phyloP scores from a whole-genome alignment of 2,113 vertebrate species.

The Mirza zaza region DNA sequence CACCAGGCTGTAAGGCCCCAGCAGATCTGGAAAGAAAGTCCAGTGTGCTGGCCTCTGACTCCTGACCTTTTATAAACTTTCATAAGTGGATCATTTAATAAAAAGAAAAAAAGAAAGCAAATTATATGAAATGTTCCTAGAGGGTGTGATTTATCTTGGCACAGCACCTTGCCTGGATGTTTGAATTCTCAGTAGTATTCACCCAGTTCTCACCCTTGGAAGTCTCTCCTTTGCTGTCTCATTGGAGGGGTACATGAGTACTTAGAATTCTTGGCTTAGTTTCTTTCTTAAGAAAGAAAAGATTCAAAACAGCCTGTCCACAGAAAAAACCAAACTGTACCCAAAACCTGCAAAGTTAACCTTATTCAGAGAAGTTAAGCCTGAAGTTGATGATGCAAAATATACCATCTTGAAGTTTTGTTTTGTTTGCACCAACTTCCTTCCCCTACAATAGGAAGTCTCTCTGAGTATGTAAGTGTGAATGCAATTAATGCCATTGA shows the following conservation, averaged over 20 bases:
- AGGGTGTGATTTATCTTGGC: slow-evolving; percentile 75
- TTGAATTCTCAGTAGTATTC: slow-evolving; percentile 65
- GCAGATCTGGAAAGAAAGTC: not conserved
- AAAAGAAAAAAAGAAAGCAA: not conserved
- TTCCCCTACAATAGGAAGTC: not conserved
- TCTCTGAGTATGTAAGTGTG: not conserved
- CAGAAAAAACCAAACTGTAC: slow-evolving; percentile 37
- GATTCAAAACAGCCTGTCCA: slow-evolving; percentile 54
- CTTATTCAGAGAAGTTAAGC: slow-evolving; percentile 7
- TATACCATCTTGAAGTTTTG: not conserved
- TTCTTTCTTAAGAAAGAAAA: slow-evolving; percentile 53
- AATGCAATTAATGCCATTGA: not conserved
- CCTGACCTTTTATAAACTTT: slow-evolving; percentile 50
- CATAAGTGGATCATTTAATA: slow-evolving; percentile 48
- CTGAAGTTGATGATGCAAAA: slow-evolving; percentile 30
- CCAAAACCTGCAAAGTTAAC: slow-evolving; percentile 2
- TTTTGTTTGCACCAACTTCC: not conserved
- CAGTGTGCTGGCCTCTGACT: not conserved
- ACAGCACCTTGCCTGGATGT: slow-evolving; percentile 34
- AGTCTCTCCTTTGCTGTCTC: slow-evolving; percentile 60
- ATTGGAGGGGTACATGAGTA: slow-evolving; percentile 54
- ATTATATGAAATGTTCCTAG: slow-evolving; percentile 72
- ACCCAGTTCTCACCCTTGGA: slow-evolving; percentile 71
- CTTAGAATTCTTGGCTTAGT: slow-evolving; percentile 67
- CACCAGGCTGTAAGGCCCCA: not conserved